Evolutionary conservation across 2,113 vertebrate genomes (phyloP), one percentile per base, ranked within the genome.

Genomic region (Archocentrus centrarchus): DNA sequence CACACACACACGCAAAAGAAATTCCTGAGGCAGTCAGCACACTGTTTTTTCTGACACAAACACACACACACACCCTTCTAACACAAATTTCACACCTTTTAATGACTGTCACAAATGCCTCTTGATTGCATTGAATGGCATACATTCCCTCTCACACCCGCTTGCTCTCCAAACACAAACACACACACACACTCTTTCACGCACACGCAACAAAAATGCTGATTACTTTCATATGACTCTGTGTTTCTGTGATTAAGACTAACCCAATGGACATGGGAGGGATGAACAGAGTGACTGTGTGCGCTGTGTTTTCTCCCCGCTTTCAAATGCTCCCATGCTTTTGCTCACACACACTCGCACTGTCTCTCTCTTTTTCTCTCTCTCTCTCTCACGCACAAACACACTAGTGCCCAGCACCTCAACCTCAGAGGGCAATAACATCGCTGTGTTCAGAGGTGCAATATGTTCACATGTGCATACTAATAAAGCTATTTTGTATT

Each of bases 401-500:
- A 80, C 81, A 37, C 88, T 2, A 89, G 89, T 91, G 87, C 91
- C 91, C 86, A 53, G 87, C 86, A 64, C 89, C 88, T 91, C 70
- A 14, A 75, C 84, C 83, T 77, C 62, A 27, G 87, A 86, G 84
- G 80, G 78, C 87, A 76, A 62, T 79, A 85, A 85, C 88, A 77
- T 60, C 22, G 78, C 83, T 87, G 79, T 75, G 81, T 86, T 91
- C 84, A 73, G 85, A 88, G 87, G 91, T 92, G 88, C 86, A 76
- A 85, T 81, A 80, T 84, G 88, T 91, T 93, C 86, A 85, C 88
- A 91, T 92, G 89, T 93, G 93, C 91, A 92, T 94, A 92, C 75
- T 89, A 88, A 87, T 91, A 88, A 93, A 86, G 75, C 86, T 90
- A 86, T 92, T 92, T 93, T 93, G 91, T 93, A 91, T 94, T 92